Evolutionary conservation across 2,888 invertebrate genomes (phyloP), one percentile per base, ranked within the genome.

Genomic region (Limnephilus marmoratus): DNA sequence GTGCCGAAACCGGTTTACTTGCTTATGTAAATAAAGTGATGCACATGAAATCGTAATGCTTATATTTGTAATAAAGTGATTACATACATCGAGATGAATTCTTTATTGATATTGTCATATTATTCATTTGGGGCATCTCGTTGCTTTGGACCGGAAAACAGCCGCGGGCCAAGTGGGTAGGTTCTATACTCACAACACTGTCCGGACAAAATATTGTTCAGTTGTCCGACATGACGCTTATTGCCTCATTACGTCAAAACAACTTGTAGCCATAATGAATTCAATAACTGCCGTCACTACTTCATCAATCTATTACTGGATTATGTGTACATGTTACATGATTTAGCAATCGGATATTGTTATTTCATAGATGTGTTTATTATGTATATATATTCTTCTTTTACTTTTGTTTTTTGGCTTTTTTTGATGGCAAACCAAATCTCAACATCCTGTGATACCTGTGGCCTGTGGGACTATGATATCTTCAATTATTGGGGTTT

Each of bases 221-320:
- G 83, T 12, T 24, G 34, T 83, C 24, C 34, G 34, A 37, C 34
- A 83, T 37, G 83, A 83, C 37, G 3, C 83, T 83, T 37, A 83
- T 83, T 37, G 24, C 18, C 82, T 83, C 37, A 34, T 41, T 24
- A 83, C 41, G 83, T 83, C 83, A 34, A 83, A 83, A 83, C 83
- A 83, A 41, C 83, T 34, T 83, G 83, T 83, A 34, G 68, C 83
- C 1, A 83, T 83, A 83, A 83, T 83, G 68, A 24, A 68, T 68
- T 68, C 68, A 68, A 68, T 68, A 68, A 68, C 68, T 7, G 68
- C 68, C 68, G 24, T 68, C 68, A 68, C 68, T 68, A 68, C 68
- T 68, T 9, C 24, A 68, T 24, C 24, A 68, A 18, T 68, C 18
- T 15, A 68, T 1, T 68, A 68, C 24, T 18, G 18, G 7, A 9